Conservation (phyloP, 2,888 invertebrate genomes). For the Eupithecia vulgata region DNA sequence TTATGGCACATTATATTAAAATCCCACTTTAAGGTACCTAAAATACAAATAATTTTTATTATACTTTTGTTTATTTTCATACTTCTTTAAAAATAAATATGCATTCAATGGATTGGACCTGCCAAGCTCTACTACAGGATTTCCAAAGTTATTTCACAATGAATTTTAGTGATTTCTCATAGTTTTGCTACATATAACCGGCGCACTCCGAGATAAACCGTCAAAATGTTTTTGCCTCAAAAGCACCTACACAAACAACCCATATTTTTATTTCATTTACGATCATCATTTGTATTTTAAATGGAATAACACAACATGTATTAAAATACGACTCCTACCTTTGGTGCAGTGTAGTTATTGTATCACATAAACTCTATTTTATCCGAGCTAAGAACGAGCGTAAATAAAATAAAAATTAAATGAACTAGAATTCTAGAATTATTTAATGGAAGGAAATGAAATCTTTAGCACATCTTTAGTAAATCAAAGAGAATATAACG, state of each 20-base stretch:
- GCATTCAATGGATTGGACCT: not conserved
- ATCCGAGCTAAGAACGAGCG: not conserved
- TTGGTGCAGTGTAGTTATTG: not conserved
- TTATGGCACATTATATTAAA: conserved; percentile 43
- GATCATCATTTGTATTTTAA: not conserved
- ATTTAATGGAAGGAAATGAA: too few species aligned
- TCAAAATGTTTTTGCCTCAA: not conserved
- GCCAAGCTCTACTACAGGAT: not conserved
- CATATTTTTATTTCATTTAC: not conserved
- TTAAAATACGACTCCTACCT: not conserved
- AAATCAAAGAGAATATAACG: too few species aligned
- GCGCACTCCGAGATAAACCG: not conserved
- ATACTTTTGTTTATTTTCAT: too few species aligned
- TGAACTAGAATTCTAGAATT: too few species aligned
- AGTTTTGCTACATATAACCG: not conserved
- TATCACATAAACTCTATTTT: not conserved
- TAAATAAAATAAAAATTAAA: not conserved
- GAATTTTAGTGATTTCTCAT: not conserved
- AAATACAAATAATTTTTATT: not conserved
- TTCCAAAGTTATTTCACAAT: not conserved
- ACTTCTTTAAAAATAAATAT: too few species aligned
- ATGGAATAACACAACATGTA: not conserved
- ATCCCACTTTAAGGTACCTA: conserved; percentile 7
- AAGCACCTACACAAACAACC: not conserved
- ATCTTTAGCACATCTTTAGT: too few species aligned